Conservation (phyloP, 1,140 invertebrate genomes). For the Heliconius hewitsoni region DNA sequence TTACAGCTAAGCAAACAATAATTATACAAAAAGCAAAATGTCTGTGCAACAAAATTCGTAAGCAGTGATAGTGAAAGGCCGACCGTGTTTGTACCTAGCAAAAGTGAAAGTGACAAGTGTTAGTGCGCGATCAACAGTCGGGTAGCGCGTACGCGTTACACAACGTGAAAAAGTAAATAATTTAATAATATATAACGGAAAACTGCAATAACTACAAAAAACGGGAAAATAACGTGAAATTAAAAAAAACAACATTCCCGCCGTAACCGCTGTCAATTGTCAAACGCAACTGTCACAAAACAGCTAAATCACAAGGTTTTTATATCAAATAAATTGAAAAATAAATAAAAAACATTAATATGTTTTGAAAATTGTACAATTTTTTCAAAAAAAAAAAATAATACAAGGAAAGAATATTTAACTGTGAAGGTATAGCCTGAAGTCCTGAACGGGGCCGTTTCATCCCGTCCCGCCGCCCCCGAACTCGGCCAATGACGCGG, state of each 20-base stretch:
- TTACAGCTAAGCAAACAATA: not conserved
- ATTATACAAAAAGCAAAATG: conserved; percentile 6
- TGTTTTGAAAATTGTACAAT: not conserved
- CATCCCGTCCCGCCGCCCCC: conserved; percentile 53
- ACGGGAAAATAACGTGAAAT: not conserved
- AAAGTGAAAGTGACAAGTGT: conserved; percentile 10
- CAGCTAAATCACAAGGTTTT: conserved; percentile 4
- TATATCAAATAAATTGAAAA: not conserved
- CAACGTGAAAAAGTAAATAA: not conserved
- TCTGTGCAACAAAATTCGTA: not conserved
- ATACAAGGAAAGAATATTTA: not conserved
- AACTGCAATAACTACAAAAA: conserved; percentile 7
- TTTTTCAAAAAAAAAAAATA: not conserved
- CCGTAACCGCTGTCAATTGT: conserved; percentile 1
- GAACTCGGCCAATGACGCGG: conserved; percentile 64
- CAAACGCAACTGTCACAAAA: not conserved
- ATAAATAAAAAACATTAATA: not conserved
- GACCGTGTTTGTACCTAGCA: not conserved
- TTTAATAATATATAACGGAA: not conserved
- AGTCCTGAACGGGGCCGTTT: conserved; percentile 29
- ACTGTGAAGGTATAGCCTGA: conserved; percentile 8
- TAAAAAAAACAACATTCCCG: not conserved
- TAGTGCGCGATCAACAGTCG: not conserved
- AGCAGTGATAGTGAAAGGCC: conserved; percentile 1
- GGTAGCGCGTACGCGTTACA: not conserved